Conservation (phyloP, 2,888 invertebrate genomes). For the Xylota sylvarum region DNA sequence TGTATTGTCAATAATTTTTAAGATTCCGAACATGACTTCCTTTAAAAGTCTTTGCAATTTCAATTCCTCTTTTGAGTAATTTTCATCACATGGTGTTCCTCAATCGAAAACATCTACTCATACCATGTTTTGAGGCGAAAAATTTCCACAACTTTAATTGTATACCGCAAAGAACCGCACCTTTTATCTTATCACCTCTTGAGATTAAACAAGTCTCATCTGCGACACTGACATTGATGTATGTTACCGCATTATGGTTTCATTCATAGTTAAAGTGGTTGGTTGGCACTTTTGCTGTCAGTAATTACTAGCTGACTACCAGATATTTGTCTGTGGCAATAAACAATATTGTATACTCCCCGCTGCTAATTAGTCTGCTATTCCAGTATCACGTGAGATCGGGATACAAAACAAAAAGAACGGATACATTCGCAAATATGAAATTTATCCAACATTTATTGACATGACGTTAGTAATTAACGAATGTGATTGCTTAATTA, state of each 20-base stretch:
- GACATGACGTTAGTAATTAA: conserved; percentile 35
- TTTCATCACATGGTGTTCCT: not conserved
- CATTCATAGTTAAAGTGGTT: conserved; percentile 15
- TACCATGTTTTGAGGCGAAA: not conserved
- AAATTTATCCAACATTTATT: conserved; percentile 13
- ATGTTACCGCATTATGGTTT: conserved; percentile 39
- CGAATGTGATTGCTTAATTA: conserved; percentile 39
- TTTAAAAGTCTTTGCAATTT: not conserved
- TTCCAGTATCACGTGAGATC: conserved; percentile 39
- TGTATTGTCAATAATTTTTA: too few relatives aligned
- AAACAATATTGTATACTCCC: not conserved
- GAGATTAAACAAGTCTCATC: conserved; percentile 30
- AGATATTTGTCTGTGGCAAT: not conserved
- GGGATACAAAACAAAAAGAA: not conserved
- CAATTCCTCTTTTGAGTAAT: not conserved
- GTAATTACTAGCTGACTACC: not conserved
- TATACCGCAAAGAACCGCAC: not conserved
- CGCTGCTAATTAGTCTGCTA: conserved; percentile 45
- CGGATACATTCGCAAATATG: not conserved
- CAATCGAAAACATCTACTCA: not conserved
- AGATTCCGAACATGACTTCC: not conserved
- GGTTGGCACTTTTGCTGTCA: not conserved
- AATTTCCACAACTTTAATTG: not conserved
- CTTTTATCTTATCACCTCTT: conserved; percentile 22
- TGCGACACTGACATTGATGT: conserved; percentile 37